Conservation (phyloP, 2,113 vertebrate genomes). For the Pseudorectes ferrugineus region DNA sequence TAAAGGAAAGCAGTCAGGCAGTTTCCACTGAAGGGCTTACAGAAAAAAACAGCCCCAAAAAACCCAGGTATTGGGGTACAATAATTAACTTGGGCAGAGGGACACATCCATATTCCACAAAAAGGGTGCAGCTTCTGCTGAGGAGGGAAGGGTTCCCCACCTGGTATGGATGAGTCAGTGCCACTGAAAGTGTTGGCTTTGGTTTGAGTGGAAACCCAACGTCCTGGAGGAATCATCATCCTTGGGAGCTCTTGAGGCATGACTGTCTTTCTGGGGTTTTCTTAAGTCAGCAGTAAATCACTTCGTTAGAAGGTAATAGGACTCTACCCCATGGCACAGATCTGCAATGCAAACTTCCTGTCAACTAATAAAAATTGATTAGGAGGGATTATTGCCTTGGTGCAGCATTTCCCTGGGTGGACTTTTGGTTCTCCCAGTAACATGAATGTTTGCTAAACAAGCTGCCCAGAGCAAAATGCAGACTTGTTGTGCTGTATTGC, state of each 20-base stretch:
- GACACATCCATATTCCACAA: background rate
- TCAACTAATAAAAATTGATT: background rate
- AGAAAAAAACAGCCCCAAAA: background rate
- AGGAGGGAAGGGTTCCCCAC: background rate
- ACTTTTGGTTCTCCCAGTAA: background rate
- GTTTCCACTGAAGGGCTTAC: background rate
- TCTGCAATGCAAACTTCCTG: background rate
- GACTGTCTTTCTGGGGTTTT: background rate
- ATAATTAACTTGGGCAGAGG: background rate
- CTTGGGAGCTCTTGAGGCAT: background rate
- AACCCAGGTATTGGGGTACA: fast-evolving
- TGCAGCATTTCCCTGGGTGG: background rate
- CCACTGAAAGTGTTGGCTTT: background rate
- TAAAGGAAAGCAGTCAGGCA: background rate
- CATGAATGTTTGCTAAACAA: background rate
- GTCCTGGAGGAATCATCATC: background rate
- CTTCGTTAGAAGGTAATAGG: background rate
- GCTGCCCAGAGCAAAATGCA: background rate
- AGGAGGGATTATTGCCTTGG: background rate
- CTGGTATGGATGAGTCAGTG: background rate
- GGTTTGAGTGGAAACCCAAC: background rate
- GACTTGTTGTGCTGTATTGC: fast-evolving
- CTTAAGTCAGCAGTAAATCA: background rate
- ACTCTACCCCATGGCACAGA: background rate
- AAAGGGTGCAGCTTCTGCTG: background rate